Base-by-base conservation (phyloP, 2,797 vertebrate species). In the Esox masquinongy region DNA sequence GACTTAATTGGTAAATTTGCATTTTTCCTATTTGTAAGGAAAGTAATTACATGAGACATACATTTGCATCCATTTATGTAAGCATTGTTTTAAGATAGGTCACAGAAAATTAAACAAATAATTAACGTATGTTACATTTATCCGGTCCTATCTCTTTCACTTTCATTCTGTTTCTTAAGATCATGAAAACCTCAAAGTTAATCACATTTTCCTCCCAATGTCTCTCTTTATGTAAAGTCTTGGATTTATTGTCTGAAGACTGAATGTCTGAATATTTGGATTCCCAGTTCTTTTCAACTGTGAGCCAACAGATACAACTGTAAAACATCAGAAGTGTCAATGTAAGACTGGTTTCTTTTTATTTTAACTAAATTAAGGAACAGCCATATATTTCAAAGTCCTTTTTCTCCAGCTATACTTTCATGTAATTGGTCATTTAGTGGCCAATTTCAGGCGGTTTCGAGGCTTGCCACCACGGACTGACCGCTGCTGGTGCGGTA, bases 1-100 rank as follows among this genome's bases (percentile, higher is more conserved):
- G 93, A 94, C 96, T 96, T 96, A 95, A 88, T 97, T 91, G 92
- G 94, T 91, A 94, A 95, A 96, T 97, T 96, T 97, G 96, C 96
- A 97, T 96, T 96, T 95, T 96, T 95, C 94, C 92, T 93, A 92
- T 96, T 96, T 93, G 94, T 83, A 68, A 88, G 92, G 93, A 93
- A 95, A 96, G 96, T 94, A 95, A 95, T 96, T 96, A 95, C 95
- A 95, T 95, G 95, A 94, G 92, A 91, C 93, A 91, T 93, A 89
- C 94, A 93, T 95, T 93, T 93, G 93, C 93, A 93, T 92, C 92
- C 84, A 90, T 96, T 95, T 96, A 96, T 95, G 96, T 93, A 93
- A 88, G 90, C 91, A 88, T 93, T 94, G 93, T 94, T 89, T 91
- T 86, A 86, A 81, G 88, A 85, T 87, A 88, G 90, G 84, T 89